Evolutionary conservation across 2,113 vertebrate genomes (phyloP).

Genomic region (Odobenus rosmarus): DNA sequence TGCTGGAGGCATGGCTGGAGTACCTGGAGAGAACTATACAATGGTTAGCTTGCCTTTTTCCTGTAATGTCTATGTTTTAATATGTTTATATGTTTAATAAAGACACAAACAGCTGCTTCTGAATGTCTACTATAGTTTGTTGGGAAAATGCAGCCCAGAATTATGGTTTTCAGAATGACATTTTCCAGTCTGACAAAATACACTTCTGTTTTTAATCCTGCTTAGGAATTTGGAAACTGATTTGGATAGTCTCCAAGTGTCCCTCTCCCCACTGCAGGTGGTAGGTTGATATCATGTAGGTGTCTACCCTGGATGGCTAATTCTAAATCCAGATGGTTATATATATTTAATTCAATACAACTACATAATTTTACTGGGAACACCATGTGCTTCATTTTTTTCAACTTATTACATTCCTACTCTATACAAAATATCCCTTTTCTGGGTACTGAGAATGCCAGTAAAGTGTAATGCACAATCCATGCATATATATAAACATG

Average conservation of each 20-base stretch:
- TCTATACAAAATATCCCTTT: neutral
- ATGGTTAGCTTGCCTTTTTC: neutral
- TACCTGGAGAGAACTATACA: neutral
- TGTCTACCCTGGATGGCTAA: neutral
- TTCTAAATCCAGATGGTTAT: neutral
- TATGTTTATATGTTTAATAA: neutral
- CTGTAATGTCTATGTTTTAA: neutral
- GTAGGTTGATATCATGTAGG: neutral
- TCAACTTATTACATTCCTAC: neutral
- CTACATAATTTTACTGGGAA: neutral
- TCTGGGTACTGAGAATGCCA: neutral
- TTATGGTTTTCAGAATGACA: neutral
- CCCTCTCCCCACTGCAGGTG: neutral
- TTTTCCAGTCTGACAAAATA: conserved; percentile 29
- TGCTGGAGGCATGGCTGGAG: neutral
- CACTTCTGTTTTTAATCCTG: neutral
- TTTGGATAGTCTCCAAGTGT: neutral
- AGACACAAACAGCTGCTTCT: neutral
- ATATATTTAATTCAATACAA: neutral
- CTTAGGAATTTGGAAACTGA: conserved; percentile 16
- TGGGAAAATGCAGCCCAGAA: neutral
- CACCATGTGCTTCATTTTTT: neutral
- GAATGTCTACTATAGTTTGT: neutral
- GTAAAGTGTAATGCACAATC: neutral
- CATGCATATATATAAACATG: neutral